Conservation (phyloP, 2,888 invertebrate genomes). For the Agrotis ipsilon region DNA sequence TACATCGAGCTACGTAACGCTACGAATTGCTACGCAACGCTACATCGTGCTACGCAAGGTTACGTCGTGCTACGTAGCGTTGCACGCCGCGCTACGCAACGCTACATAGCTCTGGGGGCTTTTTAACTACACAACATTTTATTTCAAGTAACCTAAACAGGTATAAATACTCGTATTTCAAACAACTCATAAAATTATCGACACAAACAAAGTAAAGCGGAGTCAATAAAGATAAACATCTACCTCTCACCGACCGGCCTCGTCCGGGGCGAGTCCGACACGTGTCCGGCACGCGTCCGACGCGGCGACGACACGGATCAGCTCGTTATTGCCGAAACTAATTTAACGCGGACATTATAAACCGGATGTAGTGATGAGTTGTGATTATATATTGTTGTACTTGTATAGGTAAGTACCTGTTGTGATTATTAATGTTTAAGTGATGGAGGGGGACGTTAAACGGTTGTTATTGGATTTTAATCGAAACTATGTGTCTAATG, state of each 20-base stretch:
- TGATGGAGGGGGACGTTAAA: constrained; percentile 14
- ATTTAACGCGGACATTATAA: constrained; percentile 41
- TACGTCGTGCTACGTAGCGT: neutral
- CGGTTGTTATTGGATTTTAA: constrained; percentile 12
- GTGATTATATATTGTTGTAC: constrained; percentile 32
- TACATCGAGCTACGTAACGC: neutral
- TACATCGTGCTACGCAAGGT: neutral
- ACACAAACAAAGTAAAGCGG: constrained; percentile 29
- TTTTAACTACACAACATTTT: neutral
- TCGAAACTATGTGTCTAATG: neutral
- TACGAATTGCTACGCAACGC: neutral
- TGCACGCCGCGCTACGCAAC: neutral
- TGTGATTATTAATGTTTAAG: constrained; percentile 22
- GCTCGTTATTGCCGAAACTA: constrained; percentile 57
- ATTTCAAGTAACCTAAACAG: neutral
- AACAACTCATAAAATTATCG: neutral
- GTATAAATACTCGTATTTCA: neutral
- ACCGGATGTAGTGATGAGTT: constrained; percentile 54
- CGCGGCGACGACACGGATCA: constrained; percentile 50
- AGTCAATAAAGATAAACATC: constrained; percentile 63
- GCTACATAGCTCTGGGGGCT: too few relatives aligned
- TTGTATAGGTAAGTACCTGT: constrained; percentile 22
- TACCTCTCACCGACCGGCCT: constrained; percentile 29
- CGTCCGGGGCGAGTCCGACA: constrained; percentile 20
- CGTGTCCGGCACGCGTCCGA: constrained; percentile 57